Evolutionary conservation across 2,888 invertebrate species (phyloP).

Genomic region (Emmelina monodactyla): DNA sequence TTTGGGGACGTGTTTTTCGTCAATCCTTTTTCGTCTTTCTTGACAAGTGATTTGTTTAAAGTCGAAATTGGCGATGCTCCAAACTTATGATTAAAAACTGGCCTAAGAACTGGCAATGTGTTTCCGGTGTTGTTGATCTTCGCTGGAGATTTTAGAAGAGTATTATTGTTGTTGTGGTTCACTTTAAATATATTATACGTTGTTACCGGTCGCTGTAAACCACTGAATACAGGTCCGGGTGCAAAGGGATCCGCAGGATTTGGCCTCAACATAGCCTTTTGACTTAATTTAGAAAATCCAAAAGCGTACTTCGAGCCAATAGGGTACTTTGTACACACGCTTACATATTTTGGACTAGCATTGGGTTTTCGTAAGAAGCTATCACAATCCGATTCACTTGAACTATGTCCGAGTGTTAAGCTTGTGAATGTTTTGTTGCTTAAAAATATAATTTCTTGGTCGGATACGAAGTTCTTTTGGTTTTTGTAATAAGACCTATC

Average conservation of each 20-base stretch:
- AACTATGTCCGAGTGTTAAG: constrained; percentile 65
- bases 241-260: constrained; percentile 57
- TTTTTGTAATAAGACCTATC: constrained; percentile 61
- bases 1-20: constrained; percentile 40
- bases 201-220: constrained; percentile 48
- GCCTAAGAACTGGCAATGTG: constrained; percentile 43
- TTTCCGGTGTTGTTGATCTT: constrained; percentile 35
- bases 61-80: constrained; percentile 48
- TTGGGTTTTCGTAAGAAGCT: constrained; percentile 44
- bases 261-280: constrained; percentile 37
- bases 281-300: constrained; percentile 43
- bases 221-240: constrained; percentile 59
- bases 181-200: constrained; percentile 57
- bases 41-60: constrained; percentile 27
- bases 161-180: constrained; percentile 52
- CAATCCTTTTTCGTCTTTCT: constrained; percentile 38
- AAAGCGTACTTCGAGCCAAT: constrained; percentile 43
- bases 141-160: constrained; percentile 42
- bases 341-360: constrained; percentile 52
- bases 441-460: constrained; percentile 66
- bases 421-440: constrained; percentile 62
- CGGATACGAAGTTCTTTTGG: constrained; percentile 63
- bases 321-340: constrained; percentile 53
- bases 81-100: constrained; percentile 56
- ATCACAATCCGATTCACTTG: constrained; percentile 60